Evolutionary conservation across 1,140 invertebrate species (phyloP).

Genomic region (Aporrectodea caliginosa): DNA sequence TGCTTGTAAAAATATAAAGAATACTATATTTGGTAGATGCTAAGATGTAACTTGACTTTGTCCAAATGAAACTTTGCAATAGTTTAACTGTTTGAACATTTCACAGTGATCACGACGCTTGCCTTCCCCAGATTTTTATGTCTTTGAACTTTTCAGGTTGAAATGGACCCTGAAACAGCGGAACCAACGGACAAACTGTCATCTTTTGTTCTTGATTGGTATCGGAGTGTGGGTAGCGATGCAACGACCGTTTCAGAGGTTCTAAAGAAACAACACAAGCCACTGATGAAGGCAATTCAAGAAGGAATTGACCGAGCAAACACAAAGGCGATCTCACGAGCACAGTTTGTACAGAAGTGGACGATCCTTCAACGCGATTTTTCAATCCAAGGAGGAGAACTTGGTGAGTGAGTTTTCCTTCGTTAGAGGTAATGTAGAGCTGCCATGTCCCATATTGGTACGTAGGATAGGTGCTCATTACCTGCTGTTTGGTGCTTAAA

Average conservation of each 20-base stretch:
- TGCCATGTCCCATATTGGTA: not conserved
- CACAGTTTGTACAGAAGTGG: conserved; percentile 86
- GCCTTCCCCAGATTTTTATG: no score
- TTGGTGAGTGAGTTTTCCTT: no score
- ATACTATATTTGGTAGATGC: no score
- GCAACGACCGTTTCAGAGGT: conserved; percentile 62
- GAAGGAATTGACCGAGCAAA: conserved; percentile 75
- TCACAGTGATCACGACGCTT: no score
- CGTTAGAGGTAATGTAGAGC: not conserved
- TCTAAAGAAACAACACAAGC: conserved; percentile 39
- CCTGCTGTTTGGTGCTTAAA: not conserved
- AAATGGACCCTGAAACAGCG: conserved; percentile 66
- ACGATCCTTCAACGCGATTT: conserved; percentile 80
- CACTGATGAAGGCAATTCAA: conserved; percentile 54
- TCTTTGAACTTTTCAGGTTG: conserved; percentile 64
- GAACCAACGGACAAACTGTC: conserved; percentile 69
- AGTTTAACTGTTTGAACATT: no score
- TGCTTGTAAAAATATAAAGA: no score
- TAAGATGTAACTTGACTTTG: no score
- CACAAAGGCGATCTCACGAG: conserved; percentile 74
- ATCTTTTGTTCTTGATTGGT: conserved; percentile 63
- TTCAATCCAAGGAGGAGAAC: conserved; percentile 78
- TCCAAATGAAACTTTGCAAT: no score
- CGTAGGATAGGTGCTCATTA: not conserved
- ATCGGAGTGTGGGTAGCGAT: conserved; percentile 63